Evolutionary conservation across 2,113 vertebrate species (phyloP).

Genomic region (Forbesichthys papilliferus): DNA sequence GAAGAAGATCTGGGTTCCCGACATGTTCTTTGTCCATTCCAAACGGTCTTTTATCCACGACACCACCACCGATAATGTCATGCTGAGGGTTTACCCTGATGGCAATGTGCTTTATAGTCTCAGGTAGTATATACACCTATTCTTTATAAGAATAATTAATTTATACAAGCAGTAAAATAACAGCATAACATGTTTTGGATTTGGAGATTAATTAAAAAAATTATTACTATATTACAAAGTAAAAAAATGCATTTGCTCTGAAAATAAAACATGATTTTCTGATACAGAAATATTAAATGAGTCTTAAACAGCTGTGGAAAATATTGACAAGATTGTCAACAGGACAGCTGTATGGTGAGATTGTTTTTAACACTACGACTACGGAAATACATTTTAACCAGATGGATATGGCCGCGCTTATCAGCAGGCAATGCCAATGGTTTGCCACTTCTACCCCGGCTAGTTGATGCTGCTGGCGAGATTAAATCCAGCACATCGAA

Average conservation of each 20-base stretch:
- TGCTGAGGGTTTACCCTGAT: conserved; percentile 94
- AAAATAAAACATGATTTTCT: too few species aligned
- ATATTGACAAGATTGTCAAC: too few species aligned
- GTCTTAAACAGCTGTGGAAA: too few species aligned
- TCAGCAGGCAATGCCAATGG: not conserved
- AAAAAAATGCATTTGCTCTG: too few species aligned
- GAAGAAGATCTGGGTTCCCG: conserved; percentile 98
- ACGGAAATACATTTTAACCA: not conserved
- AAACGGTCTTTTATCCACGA: conserved; percentile 94
- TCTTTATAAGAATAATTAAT: not conserved
- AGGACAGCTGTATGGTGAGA: too few species aligned
- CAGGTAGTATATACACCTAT: conserved; percentile 75
- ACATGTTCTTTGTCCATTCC: conserved; percentile 98
- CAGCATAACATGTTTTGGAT: too few species aligned
- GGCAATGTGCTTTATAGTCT: conserved; percentile 97
- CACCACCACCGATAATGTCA: conserved; percentile 77
- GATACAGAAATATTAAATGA: too few species aligned
- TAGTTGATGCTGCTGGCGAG: not conserved
- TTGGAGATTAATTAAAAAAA: too few species aligned
- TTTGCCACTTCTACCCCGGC: not conserved
- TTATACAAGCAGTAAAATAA: not conserved
- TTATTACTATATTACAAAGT: too few species aligned
- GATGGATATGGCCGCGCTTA: not conserved
- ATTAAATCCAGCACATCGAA: conserved; percentile 18
- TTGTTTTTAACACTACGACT: too few species aligned